These are phyloP conservation scores for Aptenodytes patagonicus DNA, from an alignment of 2,113 vertebrate species.

Conservation along the genomic window DNA sequence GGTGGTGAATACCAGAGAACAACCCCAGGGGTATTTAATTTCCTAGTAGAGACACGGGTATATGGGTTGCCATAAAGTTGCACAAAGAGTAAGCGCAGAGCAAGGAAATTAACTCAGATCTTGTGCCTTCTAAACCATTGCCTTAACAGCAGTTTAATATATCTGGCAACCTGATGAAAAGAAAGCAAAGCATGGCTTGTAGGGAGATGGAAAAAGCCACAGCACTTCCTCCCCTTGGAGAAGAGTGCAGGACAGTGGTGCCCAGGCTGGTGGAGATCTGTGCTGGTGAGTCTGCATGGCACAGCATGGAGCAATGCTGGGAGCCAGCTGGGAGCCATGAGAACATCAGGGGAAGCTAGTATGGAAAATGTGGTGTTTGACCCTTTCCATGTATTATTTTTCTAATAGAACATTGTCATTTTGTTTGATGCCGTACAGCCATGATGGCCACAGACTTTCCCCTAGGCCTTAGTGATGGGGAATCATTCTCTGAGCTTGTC, in stretches of 20 bases:
- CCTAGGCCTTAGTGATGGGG: not conserved
- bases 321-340: not conserved
- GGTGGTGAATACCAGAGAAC: not conserved
- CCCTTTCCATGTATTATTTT: not conserved
- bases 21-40: not conserved
- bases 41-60: not conserved
- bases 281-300: not conserved
- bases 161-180: not conserved
- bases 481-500: not conserved
- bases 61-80: not conserved
- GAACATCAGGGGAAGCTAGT: not conserved
- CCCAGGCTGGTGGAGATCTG: not conserved
- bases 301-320: not conserved
- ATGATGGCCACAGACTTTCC: not conserved
- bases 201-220: not conserved
- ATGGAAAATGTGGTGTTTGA: not conserved
- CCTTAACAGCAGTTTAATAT: not conserved
- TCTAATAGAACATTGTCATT: not conserved
- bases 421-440: not conserved
- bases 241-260: not conserved
- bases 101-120: not conserved
- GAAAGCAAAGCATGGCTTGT: not conserved
- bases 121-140: not conserved
- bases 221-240: not conserved
- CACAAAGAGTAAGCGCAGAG: not conserved